These are phyloP conservation scores for Chaetogeoica ovagalla DNA, from an alignment of 2,888 invertebrate species.

Conservation along the genomic window DNA sequence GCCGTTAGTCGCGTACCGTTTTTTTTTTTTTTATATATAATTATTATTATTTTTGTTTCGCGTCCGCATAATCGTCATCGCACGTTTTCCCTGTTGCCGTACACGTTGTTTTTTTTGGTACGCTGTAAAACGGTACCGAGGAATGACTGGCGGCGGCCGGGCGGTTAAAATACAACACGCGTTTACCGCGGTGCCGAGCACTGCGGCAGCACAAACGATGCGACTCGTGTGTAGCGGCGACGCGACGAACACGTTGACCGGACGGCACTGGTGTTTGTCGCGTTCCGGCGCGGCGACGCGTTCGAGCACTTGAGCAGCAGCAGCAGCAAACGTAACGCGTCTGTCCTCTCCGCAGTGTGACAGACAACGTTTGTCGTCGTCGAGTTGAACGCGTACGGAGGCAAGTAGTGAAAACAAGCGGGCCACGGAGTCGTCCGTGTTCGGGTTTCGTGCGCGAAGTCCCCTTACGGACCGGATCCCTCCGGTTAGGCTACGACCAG, in stretches of 20 bases:
- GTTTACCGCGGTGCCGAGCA: not conserved
- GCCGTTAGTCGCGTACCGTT: not conserved
- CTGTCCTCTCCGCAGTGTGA: too few relatives aligned
- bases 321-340: not conserved
- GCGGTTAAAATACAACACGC: not conserved
- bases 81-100: too few relatives aligned
- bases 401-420: too few relatives aligned
- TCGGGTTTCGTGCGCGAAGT: too few relatives aligned
- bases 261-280: slow-evolving; percentile 46
- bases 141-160: slow-evolving; percentile 16
- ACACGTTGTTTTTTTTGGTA: too few relatives aligned
- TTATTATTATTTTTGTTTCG: not conserved
- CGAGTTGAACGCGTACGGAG: too few relatives aligned
- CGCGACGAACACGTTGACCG: slow-evolving; percentile 1
- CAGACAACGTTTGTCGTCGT: too few relatives aligned
- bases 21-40: not conserved
- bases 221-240: not conserved
- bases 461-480: too few relatives aligned
- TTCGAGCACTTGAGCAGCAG: slow-evolving; percentile 2
- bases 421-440: too few relatives aligned
- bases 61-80: too few relatives aligned
- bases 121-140: not conserved
- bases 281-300: slow-evolving; percentile 3
- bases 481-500: too few relatives aligned
- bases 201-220: not conserved